Percentiles rank a stretch among this genome's conserved stretches.
These are phyloP conservation scores for Sardinella longiceps DNA, from an alignment of 2,797 vertebrate species.

Conservation along the genomic window DNA sequence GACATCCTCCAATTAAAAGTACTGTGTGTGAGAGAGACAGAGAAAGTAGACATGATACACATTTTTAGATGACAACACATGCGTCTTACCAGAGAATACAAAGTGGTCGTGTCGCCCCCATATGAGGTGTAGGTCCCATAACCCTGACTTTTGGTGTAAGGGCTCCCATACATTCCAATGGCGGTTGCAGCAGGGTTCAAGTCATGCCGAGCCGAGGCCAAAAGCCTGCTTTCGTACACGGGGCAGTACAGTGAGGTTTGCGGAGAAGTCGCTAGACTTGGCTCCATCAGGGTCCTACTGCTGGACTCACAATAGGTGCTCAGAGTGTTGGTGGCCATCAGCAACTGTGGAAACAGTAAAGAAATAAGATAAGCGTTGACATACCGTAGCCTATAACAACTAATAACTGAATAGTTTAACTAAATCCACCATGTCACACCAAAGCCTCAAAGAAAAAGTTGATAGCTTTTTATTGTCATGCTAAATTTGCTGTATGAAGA, in stretches of 20 bases:
- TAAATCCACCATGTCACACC: not conserved
- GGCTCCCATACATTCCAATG: constrained; percentile 85
- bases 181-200: constrained; percentile 82
- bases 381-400: not conserved
- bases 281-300: constrained; percentile 75
- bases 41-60: not conserved
- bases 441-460: not conserved
- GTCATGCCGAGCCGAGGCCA: constrained; percentile 88
- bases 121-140: constrained; percentile 88
- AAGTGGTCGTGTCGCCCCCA: constrained; percentile 83
- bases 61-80: not conserved
- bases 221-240: constrained; percentile 84
- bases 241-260: constrained; percentile 85
- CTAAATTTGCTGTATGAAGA: not conserved
- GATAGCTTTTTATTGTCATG: not conserved
- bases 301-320: constrained; percentile 86
- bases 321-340: constrained; percentile 89
- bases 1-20: too few relatives aligned
- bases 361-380: not conserved
- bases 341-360: constrained; percentile 75
- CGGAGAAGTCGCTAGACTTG: constrained; percentile 75
- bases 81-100: constrained; percentile 86
- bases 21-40: not conserved
- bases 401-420: not conserved
- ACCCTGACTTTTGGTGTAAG: constrained; percentile 84